Evolutionary conservation across 2,113 vertebrate species (phyloP).

Genomic region (Stigmatopora argus): DNA sequence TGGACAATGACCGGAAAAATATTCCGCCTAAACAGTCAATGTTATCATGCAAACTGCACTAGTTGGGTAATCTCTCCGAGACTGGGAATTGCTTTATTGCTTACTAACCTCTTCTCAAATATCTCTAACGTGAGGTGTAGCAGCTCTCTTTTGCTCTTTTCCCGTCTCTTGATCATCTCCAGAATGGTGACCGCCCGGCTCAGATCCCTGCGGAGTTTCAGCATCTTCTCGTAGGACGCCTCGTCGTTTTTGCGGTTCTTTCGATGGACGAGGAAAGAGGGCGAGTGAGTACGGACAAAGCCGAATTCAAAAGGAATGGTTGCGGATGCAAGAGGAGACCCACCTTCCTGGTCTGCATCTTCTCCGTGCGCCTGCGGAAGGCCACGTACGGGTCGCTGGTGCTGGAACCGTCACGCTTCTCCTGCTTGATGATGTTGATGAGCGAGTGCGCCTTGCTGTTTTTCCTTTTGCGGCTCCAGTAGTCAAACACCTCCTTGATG

Average conservation of each 20-base stretch:
- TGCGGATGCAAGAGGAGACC: background rate
- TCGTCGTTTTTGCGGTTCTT: slow-evolving; percentile 99
- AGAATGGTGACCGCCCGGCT: slow-evolving; percentile 96
- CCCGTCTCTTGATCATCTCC: slow-evolving; percentile 97
- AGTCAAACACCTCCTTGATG: slow-evolving; percentile 96
- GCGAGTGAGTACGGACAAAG: background rate
- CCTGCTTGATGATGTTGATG: slow-evolving; percentile 89
- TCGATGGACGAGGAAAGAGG: background rate
- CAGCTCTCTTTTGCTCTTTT: slow-evolving; percentile 96
- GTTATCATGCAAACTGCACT: background rate
- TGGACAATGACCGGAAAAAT: no score
- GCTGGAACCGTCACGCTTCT: slow-evolving; percentile 94
- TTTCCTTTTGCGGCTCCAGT: slow-evolving; percentile 97
- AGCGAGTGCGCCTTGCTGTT: slow-evolving; percentile 83
- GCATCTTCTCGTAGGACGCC: slow-evolving; percentile 98
- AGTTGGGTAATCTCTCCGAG: background rate
- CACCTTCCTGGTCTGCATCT: slow-evolving; percentile 99
- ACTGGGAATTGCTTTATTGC: background rate
- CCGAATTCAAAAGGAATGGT: background rate
- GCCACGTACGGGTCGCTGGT: slow-evolving; percentile 96
- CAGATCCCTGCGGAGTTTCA: slow-evolving; percentile 91
- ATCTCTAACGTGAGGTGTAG: slow-evolving; percentile 98
- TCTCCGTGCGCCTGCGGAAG: slow-evolving; percentile 94
- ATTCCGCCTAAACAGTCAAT: background rate
- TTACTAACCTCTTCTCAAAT: slow-evolving; percentile 89